Conservation (phyloP, 2,797 vertebrate genomes). For the Chromobotia macracanthus region DNA sequence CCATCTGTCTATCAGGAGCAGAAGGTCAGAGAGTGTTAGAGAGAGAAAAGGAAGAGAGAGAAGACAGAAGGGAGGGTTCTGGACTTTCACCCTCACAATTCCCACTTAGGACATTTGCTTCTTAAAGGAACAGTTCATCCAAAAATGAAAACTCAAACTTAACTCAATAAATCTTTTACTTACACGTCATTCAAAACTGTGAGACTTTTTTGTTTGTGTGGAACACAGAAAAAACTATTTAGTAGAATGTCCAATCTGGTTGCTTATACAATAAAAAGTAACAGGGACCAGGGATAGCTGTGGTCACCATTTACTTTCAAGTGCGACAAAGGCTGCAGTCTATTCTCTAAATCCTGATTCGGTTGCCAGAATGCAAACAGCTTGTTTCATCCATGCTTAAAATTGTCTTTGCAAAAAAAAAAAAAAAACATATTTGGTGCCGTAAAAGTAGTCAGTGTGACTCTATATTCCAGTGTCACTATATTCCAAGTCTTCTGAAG, state of each 20-base stretch:
- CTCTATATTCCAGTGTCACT: too few relatives aligned
- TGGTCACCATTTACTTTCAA: background rate
- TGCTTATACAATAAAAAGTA: background rate
- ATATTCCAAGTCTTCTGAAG: too few relatives aligned
- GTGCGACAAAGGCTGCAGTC: background rate
- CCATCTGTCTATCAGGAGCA: constrained; percentile 34
- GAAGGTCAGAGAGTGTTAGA: background rate
- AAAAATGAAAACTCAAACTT: too few relatives aligned
- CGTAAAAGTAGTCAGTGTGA: too few relatives aligned
- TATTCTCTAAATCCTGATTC: background rate
- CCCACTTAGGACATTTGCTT: background rate
- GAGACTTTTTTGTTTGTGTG: too few relatives aligned
- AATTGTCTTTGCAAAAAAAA: background rate
- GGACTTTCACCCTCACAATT: background rate
- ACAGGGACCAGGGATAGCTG: background rate
- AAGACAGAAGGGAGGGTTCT: background rate
- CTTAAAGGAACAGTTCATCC: too few relatives aligned
- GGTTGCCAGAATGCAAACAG: too few relatives aligned
- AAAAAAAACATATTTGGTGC: too few relatives aligned
- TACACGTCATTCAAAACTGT: too few relatives aligned
- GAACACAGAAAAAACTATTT: background rate
- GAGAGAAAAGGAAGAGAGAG: background rate
- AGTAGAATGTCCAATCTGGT: background rate
- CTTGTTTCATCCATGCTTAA: background rate
- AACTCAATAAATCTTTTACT: too few relatives aligned